Evolutionary conservation across 2,888 invertebrate species (phyloP).

Genomic region (Calameuta pallipes): DNA sequence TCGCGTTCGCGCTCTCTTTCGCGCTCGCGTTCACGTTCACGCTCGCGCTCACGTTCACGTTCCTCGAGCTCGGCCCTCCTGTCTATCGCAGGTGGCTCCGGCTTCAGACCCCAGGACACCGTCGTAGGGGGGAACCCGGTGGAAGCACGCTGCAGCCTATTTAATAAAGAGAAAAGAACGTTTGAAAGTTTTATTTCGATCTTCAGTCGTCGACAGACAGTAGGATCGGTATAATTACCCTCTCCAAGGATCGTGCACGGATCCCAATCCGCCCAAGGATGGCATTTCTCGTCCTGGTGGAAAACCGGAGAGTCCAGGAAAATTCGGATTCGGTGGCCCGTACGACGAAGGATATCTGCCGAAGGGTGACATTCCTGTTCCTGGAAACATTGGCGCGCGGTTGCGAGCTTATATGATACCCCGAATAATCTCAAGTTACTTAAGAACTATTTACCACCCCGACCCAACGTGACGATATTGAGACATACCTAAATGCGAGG

Average conservation of each 20-base stretch:
- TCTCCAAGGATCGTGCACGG: slow-evolving; percentile 77
- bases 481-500: slow-evolving; percentile 76
- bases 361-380: slow-evolving; percentile 82
- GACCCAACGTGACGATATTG: neutral
- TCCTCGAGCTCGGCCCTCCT: slow-evolving; percentile 73
- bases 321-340: slow-evolving; percentile 74
- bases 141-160: slow-evolving; percentile 71
- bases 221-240: slow-evolving; percentile 63
- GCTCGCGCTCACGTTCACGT: slow-evolving; percentile 67
- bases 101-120: slow-evolving; percentile 75
- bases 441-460: neutral
- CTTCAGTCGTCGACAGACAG: too few relatives aligned
- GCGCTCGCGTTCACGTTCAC: slow-evolving; percentile 64
- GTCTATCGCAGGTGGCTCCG: slow-evolving; percentile 73
- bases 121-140: slow-evolving; percentile 70
- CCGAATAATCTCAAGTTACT: neutral
- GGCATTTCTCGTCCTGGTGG: slow-evolving; percentile 73
- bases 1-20: slow-evolving; percentile 73
- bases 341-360: slow-evolving; percentile 80
- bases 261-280: slow-evolving; percentile 59
- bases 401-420: neutral
- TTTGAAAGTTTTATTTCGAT: neutral
- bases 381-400: slow-evolving; percentile 52
- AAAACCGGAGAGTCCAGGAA: slow-evolving; percentile 78
- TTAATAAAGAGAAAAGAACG: slow-evolving; percentile 1